Conservation (phyloP, 2,888 invertebrate species). For the Trachelus iudaicus region DNA sequence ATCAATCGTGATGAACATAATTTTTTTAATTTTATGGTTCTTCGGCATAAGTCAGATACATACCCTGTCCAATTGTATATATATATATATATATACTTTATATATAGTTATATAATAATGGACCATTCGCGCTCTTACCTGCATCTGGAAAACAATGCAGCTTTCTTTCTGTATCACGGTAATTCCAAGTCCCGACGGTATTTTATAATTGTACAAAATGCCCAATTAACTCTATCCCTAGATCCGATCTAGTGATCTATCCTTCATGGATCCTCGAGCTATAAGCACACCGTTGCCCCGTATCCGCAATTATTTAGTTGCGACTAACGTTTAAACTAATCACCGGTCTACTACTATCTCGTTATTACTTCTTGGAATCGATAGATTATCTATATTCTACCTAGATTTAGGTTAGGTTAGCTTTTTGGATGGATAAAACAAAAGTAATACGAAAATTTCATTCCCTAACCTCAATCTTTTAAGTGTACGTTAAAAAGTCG, state of each 20-base stretch:
- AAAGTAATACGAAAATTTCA: neutral
- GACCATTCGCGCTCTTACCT: neutral
- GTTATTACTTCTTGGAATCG: neutral
- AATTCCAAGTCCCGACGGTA: neutral
- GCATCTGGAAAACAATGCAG: neutral
- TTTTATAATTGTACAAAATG: slow-evolving; percentile 3
- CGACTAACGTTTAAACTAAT: slow-evolving; percentile 1
- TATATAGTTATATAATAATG: neutral
- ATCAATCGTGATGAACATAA: neutral
- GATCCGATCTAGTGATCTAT: slow-evolving; percentile 4
- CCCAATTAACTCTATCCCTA: neutral
- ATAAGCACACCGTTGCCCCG: neutral
- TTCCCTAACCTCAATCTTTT: neutral
- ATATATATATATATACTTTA: no score
- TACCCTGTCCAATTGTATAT: neutral
- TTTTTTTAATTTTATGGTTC: no score
- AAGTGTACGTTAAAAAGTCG: neutral
- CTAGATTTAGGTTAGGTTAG: neutral
- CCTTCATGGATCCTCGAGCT: neutral
- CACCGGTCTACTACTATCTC: neutral
- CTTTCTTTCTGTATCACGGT: neutral
- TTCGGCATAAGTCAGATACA: neutral
- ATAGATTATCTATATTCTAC: neutral
- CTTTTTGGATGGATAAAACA: neutral
- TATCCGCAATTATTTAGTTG: slow-evolving; percentile 1